Evolutionary conservation across 1,140 invertebrate genomes (phyloP), one percentile per base, ranked within the genome.

Genomic region (Eurosta solidaginis): DNA sequence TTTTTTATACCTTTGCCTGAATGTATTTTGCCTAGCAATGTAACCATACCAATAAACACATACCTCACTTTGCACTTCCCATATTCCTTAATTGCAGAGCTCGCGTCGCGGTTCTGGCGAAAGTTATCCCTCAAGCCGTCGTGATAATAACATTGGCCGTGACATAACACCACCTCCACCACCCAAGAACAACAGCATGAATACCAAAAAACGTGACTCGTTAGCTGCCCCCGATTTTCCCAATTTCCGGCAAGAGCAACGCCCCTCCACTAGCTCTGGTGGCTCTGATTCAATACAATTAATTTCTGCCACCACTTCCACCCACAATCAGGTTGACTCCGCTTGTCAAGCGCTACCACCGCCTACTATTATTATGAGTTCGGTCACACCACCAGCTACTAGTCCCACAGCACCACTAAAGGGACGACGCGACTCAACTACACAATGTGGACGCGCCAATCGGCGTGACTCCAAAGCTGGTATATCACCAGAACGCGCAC

Each of bases 311-410:
- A 78, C 78, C 63, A n/a, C n/a, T n/a, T 74, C 77, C 33, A 82
- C 84, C 81, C 81, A 83, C 74, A 80, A 82, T 82, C 78, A 91
- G 89, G 80, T 90, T 6, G 91, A 91, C 82, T 89, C 89, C 33
- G 90, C 90, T 83, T 91, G 90, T 40, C 91, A 91, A 82, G 90
- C 91, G 0, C 88, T 94, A 80, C 93, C 92, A 17, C 93, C 94
- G 59, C 94, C 94, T 0, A 95, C 93, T 25, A 95, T 95, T 75
- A 92, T 95, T 45, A 95, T 92, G 82, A 94, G 93, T 25, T 93
- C 92, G 36, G 94, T 95, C 2, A 95, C 94, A 47, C 94, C 94
- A 22, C 94, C 94, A 33, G 90, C 93, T 12, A 92, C 93, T 0
- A 95, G 94, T 20, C 93, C 93, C 0, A 91, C 92, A 0, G 88